These are phyloP conservation scores for Andrena cerasifolii DNA, from an alignment of 1,140 invertebrate species.

Conservation along the genomic window DNA sequence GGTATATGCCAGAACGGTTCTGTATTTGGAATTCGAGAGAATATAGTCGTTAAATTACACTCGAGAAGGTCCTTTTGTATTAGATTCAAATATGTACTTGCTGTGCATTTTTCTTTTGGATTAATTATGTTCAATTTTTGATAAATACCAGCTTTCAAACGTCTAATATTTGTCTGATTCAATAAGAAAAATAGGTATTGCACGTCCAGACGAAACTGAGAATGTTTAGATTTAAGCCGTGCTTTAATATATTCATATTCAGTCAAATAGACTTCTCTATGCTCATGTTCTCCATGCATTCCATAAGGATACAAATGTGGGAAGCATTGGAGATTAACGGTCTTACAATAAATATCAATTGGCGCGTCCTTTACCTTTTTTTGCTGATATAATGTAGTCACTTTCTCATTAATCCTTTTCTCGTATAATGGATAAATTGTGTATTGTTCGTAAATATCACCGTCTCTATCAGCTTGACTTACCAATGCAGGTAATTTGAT, in stretches of 20 bases:
- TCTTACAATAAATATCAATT: not conserved
- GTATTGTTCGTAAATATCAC: slow-evolving; percentile 69
- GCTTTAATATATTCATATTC: not conserved
- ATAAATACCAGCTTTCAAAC: too few species aligned
- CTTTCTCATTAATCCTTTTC: slow-evolving; percentile 58
- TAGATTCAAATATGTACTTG: slow-evolving; percentile 61
- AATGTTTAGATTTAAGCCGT: not conserved
- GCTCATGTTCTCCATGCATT: not conserved
- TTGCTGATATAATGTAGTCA: not conserved
- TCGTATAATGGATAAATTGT: slow-evolving; percentile 69
- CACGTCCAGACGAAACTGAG: not conserved
- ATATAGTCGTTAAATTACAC: slow-evolving; percentile 14
- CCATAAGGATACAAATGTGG: not conserved
- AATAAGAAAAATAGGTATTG: not conserved
- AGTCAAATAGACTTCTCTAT: not conserved
- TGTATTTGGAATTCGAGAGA: too few species aligned
- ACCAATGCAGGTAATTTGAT: slow-evolving; percentile 40
- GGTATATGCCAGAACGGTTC: too few species aligned
- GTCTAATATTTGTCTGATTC: not conserved
- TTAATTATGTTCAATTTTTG: slow-evolving; percentile 71
- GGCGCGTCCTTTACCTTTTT: not conserved
- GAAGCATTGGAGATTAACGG: not conserved
- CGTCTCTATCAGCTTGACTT: slow-evolving; percentile 51
- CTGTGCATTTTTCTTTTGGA: slow-evolving; percentile 58
- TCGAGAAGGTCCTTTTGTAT: slow-evolving; percentile 60